phyloP scores from a whole-genome alignment of 2,888 invertebrate genomes.

The Rhingia rostrata region DNA sequence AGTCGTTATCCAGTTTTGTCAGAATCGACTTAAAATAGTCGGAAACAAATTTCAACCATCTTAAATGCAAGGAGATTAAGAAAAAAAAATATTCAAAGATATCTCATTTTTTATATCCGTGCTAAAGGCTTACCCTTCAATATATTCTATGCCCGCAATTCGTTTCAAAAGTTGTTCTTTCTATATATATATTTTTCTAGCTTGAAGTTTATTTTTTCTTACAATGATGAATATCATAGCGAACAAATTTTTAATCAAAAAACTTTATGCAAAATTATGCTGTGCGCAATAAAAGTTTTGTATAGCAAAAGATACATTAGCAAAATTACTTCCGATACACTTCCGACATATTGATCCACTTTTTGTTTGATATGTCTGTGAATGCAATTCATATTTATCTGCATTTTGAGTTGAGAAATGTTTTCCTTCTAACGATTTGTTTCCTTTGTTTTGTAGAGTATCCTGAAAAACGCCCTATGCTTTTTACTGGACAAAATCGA shows the following conservation, averaged over 20 bases:
- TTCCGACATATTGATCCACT: constrained; percentile 57
- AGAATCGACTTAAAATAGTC: constrained; percentile 55
- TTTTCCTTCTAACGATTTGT: constrained; percentile 27
- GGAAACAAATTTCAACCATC: constrained; percentile 20
- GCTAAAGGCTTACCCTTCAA: constrained; percentile 5
- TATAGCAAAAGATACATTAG: constrained; percentile 65
- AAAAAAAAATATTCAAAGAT: constrained; percentile 18
- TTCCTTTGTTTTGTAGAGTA: constrained; percentile 85
- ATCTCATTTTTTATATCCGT: constrained; percentile 8
- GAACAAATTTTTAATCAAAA: constrained; percentile 60
- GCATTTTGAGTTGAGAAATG: constrained; percentile 17
- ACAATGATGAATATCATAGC: constrained; percentile 57
- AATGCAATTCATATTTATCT: constrained; percentile 43
- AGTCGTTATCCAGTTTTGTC: not conserved
- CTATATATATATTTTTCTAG: constrained; percentile 6
- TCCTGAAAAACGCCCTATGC: constrained; percentile 87
- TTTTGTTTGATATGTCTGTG: constrained; percentile 34
- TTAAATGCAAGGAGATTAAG: constrained; percentile 5
- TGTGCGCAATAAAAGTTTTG: constrained; percentile 49
- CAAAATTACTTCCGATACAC: constrained; percentile 67
- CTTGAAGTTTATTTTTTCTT: constrained; percentile 23
- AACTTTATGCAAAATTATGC: constrained; percentile 67
- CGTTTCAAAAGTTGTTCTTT: constrained; percentile 40
- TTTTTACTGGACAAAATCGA: constrained; percentile 89
- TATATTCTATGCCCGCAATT: not conserved